Percentiles rank a stretch among this genome's conserved stretches.
phyloP scores from a whole-genome alignment of 2,888 invertebrate genomes.

The Brenthis hecate region DNA sequence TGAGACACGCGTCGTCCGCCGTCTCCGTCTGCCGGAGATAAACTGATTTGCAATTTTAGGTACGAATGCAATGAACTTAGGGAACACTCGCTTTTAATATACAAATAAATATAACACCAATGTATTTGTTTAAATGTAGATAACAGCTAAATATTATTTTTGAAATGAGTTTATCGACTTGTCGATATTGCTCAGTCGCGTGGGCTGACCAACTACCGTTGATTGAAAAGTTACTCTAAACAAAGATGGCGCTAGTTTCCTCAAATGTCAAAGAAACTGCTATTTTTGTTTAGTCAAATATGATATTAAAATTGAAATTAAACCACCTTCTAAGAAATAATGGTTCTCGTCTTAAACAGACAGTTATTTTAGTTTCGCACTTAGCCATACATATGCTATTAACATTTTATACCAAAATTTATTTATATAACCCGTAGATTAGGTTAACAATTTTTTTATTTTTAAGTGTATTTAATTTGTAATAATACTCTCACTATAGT shows the following conservation, averaged over 20 bases:
- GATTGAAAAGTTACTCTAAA: no score
- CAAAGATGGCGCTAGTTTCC: no score
- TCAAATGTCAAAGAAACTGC: no score
- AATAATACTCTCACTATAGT: conserved; percentile 1
- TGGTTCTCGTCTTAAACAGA: no score
- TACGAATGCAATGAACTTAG: neutral
- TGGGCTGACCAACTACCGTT: no score
- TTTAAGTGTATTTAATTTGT: conserved; percentile 22
- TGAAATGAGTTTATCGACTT: no score
- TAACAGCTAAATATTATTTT: neutral
- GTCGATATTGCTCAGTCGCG: no score
- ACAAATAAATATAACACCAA: neutral
- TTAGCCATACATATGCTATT: conserved; percentile 40
- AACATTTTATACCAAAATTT: conserved; percentile 48
- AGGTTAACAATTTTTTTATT: conserved; percentile 24
- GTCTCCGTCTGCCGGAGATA: neutral
- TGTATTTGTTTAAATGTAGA: conserved; percentile 14
- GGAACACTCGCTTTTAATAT: conserved; percentile 7
- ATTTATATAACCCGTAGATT: conserved; percentile 42
- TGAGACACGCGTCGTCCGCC: neutral
- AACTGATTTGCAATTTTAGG: neutral
- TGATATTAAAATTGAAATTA: no score
- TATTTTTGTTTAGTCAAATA: no score
- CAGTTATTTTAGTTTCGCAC: conserved; percentile 36
- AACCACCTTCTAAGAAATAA: no score